phyloP scores from a whole-genome alignment of 2,888 invertebrate genomes.

The Myopa tessellatipennis region DNA sequence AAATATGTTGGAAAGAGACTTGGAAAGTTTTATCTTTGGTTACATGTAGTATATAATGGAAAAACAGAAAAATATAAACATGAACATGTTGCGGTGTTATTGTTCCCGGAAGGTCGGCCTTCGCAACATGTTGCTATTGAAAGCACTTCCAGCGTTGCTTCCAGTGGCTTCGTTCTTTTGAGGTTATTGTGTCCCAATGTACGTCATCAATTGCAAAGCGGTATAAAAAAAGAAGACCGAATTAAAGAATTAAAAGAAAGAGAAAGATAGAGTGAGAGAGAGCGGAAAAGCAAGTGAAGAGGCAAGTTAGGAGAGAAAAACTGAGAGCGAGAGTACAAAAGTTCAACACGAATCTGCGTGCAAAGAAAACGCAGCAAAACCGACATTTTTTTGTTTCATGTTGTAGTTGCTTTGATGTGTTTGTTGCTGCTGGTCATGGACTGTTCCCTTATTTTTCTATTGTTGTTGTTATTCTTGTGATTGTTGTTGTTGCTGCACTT shows the following conservation, averaged over 20 bases:
- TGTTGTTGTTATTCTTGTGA: neutral
- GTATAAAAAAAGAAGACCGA: neutral
- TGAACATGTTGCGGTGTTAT: too few species aligned
- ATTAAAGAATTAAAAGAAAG: neutral
- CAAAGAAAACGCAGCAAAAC: constrained; percentile 1
- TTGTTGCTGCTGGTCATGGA: neutral
- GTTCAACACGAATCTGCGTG: neutral
- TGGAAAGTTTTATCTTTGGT: too few species aligned
- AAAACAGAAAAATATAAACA: too few species aligned
- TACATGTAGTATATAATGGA: too few species aligned
- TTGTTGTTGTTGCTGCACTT: constrained; percentile 4
- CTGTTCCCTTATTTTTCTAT: neutral
- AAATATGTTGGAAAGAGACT: too few species aligned
- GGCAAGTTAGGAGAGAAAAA: neutral
- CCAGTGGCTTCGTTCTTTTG: constrained; percentile 41
- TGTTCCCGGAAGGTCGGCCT: too few species aligned
- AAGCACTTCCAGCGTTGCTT: constrained; percentile 3
- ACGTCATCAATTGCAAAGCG: constrained; percentile 51
- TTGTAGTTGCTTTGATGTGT: neutral
- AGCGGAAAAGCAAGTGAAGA: neutral
- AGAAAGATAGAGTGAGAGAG: neutral
- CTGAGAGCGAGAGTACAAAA: neutral
- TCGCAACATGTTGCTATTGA: constrained; percentile 32
- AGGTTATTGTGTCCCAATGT: constrained; percentile 56
- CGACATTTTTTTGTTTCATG: neutral